Evolutionary conservation across 2,797 vertebrate genomes (phyloP).

Genomic region (Enteromius mattozi): DNA sequence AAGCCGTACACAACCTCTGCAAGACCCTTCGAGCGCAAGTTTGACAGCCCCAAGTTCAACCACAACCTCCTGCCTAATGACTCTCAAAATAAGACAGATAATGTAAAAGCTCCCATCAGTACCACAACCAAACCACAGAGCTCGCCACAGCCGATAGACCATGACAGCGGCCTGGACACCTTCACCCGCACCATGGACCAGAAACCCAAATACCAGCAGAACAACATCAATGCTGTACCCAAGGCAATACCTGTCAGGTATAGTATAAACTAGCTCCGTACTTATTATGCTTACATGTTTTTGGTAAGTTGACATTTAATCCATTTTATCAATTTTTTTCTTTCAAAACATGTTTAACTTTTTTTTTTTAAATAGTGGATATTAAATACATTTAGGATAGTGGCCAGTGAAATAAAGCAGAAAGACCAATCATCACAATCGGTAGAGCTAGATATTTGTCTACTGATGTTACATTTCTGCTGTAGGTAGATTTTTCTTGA

Average conservation of each 20-base stretch:
- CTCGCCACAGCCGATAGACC: conserved; percentile 84
- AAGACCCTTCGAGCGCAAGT: conserved; percentile 93
- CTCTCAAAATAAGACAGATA: conserved; percentile 74
- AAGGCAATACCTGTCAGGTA: conserved; percentile 97
- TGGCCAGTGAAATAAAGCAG: neutral
- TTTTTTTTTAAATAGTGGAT: neutral
- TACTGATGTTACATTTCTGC: neutral
- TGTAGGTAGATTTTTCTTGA: neutral
- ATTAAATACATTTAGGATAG: neutral
- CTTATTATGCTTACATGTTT: neutral
- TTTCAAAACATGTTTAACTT: neutral
- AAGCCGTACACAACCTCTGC: conserved; percentile 88
- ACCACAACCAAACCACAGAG: conserved; percentile 82
- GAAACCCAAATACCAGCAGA: conserved; percentile 93
- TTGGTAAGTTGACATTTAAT: neutral
- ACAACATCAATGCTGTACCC: conserved; percentile 89
- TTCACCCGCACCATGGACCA: conserved; percentile 87
- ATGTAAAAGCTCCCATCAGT: conserved; percentile 65
- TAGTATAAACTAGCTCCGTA: neutral
- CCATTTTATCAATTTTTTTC: neutral
- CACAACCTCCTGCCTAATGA: conserved; percentile 96
- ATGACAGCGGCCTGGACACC: conserved; percentile 88
- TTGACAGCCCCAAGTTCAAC: conserved; percentile 98
- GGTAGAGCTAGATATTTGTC: neutral
- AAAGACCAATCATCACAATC: neutral